phyloP scores from a whole-genome alignment of 2,113 vertebrate genomes.

The Pteruthius melanotis region DNA sequence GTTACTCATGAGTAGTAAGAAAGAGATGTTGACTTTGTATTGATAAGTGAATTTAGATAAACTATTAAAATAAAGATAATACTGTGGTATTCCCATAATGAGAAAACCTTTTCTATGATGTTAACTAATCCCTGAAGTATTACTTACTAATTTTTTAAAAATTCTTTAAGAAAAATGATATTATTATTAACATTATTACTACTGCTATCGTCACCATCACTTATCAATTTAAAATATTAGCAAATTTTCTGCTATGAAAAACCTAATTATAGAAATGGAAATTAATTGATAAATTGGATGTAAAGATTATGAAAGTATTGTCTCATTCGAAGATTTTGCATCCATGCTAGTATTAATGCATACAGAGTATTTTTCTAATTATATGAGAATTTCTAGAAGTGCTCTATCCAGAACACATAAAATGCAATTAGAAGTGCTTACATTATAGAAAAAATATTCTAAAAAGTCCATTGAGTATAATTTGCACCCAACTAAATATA shows the following conservation, averaged over 20 bases:
- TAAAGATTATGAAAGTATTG: neutral
- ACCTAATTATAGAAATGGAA: neutral
- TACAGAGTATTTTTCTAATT: neutral
- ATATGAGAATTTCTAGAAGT: neutral
- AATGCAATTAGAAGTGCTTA: conserved; percentile 13
- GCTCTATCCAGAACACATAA: neutral
- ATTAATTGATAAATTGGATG: conserved; percentile 5
- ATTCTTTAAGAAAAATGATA: neutral
- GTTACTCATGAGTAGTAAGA: neutral
- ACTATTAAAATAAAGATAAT: neutral
- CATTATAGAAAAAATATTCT: neutral
- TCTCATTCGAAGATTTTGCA: neutral
- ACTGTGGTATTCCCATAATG: neutral
- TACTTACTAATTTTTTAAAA: neutral
- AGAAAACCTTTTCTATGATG: neutral
- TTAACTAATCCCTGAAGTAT: neutral
- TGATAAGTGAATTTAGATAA: neutral
- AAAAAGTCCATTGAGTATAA: neutral
- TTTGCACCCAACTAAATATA: neutral
- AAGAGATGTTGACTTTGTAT: neutral
- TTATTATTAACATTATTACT: neutral
- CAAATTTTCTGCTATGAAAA: neutral
- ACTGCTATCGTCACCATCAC: neutral
- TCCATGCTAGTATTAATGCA: neutral
- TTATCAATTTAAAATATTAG: neutral